Evolutionary conservation across 2,888 invertebrate genomes (phyloP).

Genomic region (Gisinianus flammeolus): DNA sequence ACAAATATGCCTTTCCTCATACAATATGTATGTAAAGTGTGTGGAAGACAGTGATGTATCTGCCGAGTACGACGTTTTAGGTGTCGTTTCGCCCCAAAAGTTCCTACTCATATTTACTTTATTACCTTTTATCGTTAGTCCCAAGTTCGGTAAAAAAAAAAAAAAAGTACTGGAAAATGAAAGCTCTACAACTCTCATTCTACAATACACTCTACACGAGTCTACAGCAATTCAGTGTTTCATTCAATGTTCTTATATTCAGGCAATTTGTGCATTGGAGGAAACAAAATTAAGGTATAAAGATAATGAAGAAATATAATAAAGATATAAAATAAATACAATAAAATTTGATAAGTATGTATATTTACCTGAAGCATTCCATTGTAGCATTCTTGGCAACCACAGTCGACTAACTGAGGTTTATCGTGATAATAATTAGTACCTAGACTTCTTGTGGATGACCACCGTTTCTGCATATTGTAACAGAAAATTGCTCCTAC

Average conservation of each 20-base stretch:
- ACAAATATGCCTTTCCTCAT: too few relatives aligned
- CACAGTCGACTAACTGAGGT: slow-evolving; percentile 54
- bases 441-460: slow-evolving; percentile 33
- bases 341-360: neutral
- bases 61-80: too few relatives aligned
- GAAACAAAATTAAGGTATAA: too few relatives aligned
- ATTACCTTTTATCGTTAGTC: too few relatives aligned
- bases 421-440: slow-evolving; percentile 57
- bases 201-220: neutral
- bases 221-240: neutral
- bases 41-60: neutral
- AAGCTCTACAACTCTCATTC: too few relatives aligned
- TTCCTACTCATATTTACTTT: too few relatives aligned
- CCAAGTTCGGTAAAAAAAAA: too few relatives aligned
- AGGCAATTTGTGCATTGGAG: neutral
- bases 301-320: neutral
- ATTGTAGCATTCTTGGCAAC: slow-evolving; percentile 57
- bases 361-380: slow-evolving; percentile 55
- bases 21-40: neutral
- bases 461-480: slow-evolving; percentile 38
- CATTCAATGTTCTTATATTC: neutral
- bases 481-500: neutral
- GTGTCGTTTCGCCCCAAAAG: too few relatives aligned
- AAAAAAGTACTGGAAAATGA: too few relatives aligned
- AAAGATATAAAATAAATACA: neutral